phyloP scores from a whole-genome alignment of 1,140 invertebrate species.

The Manduca sexta region DNA sequence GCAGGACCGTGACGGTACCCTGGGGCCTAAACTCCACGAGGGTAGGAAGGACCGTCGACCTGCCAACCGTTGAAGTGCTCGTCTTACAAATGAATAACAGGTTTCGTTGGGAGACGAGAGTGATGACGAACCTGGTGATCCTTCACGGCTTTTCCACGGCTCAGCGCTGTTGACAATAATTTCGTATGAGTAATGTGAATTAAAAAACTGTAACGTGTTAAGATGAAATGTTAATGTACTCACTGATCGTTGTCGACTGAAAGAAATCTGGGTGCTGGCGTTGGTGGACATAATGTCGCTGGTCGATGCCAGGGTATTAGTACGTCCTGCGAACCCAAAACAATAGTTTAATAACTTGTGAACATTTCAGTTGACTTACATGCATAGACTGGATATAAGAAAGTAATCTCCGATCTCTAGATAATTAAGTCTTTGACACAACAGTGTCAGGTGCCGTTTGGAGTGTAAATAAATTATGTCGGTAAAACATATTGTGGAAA shows the following conservation, averaged over 20 bases:
- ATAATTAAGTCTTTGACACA: too few species aligned
- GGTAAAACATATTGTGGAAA: too few species aligned
- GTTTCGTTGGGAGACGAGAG: constrained; percentile 93
- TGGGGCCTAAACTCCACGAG: constrained; percentile 79
- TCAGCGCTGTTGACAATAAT: constrained; percentile 23
- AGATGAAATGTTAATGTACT: constrained; percentile 10
- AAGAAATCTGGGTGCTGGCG: constrained; percentile 75
- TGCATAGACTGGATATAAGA: too few species aligned
- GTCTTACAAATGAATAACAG: constrained; percentile 93
- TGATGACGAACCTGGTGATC: constrained; percentile 86
- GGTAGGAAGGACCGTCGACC: constrained; percentile 87
- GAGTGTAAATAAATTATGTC: too few species aligned
- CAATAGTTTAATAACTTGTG: too few species aligned
- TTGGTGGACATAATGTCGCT: constrained; percentile 77
- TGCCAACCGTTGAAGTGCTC: constrained; percentile 90
- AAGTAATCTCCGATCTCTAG: too few species aligned
- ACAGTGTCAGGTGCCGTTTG: too few species aligned
- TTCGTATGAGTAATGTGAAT: not conserved
- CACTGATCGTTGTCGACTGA: constrained; percentile 65
- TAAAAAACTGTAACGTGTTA: not conserved
- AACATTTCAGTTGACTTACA: too few species aligned
- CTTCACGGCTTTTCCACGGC: constrained; percentile 66
- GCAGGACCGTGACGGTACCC: constrained; percentile 68
- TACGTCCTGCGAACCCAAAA: constrained; percentile 85
- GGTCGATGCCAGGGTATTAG: constrained; percentile 94